phyloP scores from a whole-genome alignment of 1,140 invertebrate genomes.

The Eufriesea mexicana region DNA sequence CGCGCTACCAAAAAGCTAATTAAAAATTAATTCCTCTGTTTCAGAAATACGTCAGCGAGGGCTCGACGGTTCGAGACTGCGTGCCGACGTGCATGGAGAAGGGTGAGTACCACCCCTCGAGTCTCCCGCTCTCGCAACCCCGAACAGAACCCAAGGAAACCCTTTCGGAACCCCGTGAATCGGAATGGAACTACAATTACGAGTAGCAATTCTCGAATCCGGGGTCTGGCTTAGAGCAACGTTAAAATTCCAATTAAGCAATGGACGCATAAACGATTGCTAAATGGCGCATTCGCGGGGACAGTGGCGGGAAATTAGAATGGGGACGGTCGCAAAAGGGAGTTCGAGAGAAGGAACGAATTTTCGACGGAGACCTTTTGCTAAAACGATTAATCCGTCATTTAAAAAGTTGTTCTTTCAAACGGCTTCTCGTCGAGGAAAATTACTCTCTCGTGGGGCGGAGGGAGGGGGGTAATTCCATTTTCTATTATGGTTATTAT shows the following conservation, averaged over 20 bases:
- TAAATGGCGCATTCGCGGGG: neutral
- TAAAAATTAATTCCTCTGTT: conserved; percentile 41
- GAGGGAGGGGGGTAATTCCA: neutral
- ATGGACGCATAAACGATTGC: neutral
- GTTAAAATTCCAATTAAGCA: too few relatives aligned
- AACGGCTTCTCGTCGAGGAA: neutral
- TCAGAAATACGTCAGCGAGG: conserved; percentile 91
- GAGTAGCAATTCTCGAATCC: too few relatives aligned
- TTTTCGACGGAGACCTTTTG: neutral
- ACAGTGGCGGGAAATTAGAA: neutral
- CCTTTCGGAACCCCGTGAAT: too few relatives aligned
- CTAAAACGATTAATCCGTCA: conserved; percentile 5
- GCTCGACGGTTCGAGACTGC: conserved; percentile 88
- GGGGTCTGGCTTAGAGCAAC: too few relatives aligned
- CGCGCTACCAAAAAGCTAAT: neutral
- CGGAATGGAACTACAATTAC: neutral
- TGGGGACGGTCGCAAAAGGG: too few relatives aligned
- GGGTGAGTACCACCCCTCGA: conserved; percentile 82
- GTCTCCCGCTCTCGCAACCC: too few relatives aligned
- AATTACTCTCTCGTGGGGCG: neutral
- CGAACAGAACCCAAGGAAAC: too few relatives aligned
- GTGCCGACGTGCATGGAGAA: conserved; percentile 87
- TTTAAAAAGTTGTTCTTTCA: conserved; percentile 1
- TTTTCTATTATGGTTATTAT: conserved; percentile 4
- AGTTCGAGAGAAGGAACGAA: neutral